These are phyloP conservation scores for Halichondria panicea DNA, from an alignment of 37 sponge, comb jelly and placozoan species.

Conservation along the genomic window DNA sequence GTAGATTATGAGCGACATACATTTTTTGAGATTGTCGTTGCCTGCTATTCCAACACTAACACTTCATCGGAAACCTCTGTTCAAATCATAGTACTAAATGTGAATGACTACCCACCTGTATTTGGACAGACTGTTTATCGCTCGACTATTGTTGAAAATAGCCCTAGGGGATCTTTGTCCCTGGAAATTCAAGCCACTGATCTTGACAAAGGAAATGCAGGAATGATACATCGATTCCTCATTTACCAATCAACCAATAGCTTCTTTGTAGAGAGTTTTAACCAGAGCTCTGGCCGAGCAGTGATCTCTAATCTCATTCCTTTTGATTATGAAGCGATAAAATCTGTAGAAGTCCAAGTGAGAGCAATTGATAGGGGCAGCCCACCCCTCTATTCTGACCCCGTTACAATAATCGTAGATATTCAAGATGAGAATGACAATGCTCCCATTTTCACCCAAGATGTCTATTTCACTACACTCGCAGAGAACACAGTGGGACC, in stretches of 20 bases:
- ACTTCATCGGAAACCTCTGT: slow-evolving; percentile 14
- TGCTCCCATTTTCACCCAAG: slow-evolving; percentile 36
- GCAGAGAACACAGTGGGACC: slow-evolving; percentile 30
- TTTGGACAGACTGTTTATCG: slow-evolving; percentile 15
- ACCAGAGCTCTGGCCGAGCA: slow-evolving; percentile 8
- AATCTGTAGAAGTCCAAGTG: slow-evolving; percentile 10
- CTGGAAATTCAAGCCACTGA: slow-evolving; percentile 17
- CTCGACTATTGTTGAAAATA: slow-evolving; percentile 27
- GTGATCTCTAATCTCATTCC: slow-evolving; percentile 36
- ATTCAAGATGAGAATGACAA: slow-evolving; percentile 67
- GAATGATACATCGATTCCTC: slow-evolving; percentile 20
- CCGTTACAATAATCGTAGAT: slow-evolving; percentile 25
- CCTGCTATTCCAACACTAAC: slow-evolving; percentile 13
- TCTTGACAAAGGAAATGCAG: slow-evolving; percentile 17
- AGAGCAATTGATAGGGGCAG: slow-evolving; percentile 40
- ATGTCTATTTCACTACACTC: slow-evolving; percentile 21
- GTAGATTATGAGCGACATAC: slow-evolving; percentile 36
- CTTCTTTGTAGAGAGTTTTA: slow-evolving; percentile 34
- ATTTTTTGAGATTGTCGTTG: slow-evolving; percentile 21
- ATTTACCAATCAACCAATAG: slow-evolving; percentile 4
- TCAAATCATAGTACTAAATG: slow-evolving; percentile 21
- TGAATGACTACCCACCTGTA: slow-evolving; percentile 45
- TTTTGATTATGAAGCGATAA: slow-evolving; percentile 44
- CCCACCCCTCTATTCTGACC: slow-evolving; percentile 17
- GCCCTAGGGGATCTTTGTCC: slow-evolving; percentile 15